These are phyloP conservation scores for Junonia oenone DNA, from an alignment of 2,888 invertebrate species.

Conservation along the genomic window DNA sequence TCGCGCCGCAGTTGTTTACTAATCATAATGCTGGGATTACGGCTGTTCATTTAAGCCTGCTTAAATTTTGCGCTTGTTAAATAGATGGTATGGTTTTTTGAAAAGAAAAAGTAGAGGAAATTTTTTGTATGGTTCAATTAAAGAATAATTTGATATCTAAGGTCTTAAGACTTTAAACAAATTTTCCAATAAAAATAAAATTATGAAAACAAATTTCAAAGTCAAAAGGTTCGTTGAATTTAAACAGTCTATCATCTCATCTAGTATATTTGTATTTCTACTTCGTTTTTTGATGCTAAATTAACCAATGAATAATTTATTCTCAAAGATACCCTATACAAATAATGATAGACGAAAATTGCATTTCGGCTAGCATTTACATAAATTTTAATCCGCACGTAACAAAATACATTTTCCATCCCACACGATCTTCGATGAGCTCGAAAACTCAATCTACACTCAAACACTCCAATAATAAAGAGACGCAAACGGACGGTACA, in stretches of 20 bases:
- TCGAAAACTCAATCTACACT: constrained; percentile 23
- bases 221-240: too few species aligned
- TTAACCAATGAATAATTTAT: too few species aligned
- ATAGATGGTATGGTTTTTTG: too few species aligned
- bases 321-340: neutral
- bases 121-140: too few species aligned
- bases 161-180: too few species aligned
- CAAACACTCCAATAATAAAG: constrained; percentile 29
- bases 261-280: too few species aligned
- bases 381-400: constrained; percentile 26
- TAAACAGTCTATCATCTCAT: neutral
- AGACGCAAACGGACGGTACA: constrained; percentile 30
- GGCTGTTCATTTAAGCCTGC: neutral
- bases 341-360: constrained; percentile 2
- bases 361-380: constrained; percentile 6
- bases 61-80: neutral
- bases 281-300: too few species aligned
- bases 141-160: too few species aligned
- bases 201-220: too few species aligned
- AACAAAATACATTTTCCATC: constrained; percentile 20
- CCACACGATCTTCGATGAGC: constrained; percentile 1
- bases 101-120: too few species aligned
- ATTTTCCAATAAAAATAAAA: too few species aligned
- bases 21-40: constrained; percentile 19
- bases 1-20: constrained; percentile 12